phyloP scores from a whole-genome alignment of 2,113 vertebrate species.

The Xiphophorus couchianus region DNA sequence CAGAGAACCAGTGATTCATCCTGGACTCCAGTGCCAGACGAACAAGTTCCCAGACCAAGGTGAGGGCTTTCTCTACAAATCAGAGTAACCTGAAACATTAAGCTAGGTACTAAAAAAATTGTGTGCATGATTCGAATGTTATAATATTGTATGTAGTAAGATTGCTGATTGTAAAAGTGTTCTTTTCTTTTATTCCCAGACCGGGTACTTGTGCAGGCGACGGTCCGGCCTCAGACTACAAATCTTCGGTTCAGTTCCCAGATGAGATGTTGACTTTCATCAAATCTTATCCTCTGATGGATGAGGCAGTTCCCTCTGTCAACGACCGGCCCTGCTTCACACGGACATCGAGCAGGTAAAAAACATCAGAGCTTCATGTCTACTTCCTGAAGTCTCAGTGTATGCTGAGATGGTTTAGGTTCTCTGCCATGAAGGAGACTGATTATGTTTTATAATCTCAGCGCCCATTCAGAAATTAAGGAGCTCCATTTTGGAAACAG shows the following conservation, averaged over 20 bases:
- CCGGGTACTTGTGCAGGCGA: constrained; percentile 88
- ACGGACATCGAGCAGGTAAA: constrained; percentile 83
- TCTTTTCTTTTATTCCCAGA: constrained; percentile 62
- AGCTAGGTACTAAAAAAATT: too few relatives aligned
- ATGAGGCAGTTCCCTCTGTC: constrained; percentile 82
- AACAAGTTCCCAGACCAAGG: constrained; percentile 85
- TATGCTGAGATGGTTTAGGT: background rate
- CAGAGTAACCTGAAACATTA: background rate
- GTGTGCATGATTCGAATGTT: background rate
- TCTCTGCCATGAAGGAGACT: too few relatives aligned
- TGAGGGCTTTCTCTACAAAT: constrained; percentile 7
- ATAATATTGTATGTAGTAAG: background rate
- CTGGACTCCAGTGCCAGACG: constrained; percentile 87
- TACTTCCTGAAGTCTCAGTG: background rate
- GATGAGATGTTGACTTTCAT: constrained; percentile 89
- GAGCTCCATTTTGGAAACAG: background rate
- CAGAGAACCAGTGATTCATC: constrained; percentile 82
- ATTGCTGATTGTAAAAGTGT: background rate
- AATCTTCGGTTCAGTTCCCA: constrained; percentile 86
- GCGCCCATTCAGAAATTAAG: background rate
- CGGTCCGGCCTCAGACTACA: constrained; percentile 72
- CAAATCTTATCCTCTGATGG: constrained; percentile 91
- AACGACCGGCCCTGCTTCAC: constrained; percentile 85
- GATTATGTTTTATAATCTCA: background rate
- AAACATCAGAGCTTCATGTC: too few relatives aligned